A percentile compares a stretch with the other conserved stretches of the same genome.
Evolutionary conservation across 2,797 vertebrate species (phyloP).

Genomic region (Salarias fasciatus): DNA sequence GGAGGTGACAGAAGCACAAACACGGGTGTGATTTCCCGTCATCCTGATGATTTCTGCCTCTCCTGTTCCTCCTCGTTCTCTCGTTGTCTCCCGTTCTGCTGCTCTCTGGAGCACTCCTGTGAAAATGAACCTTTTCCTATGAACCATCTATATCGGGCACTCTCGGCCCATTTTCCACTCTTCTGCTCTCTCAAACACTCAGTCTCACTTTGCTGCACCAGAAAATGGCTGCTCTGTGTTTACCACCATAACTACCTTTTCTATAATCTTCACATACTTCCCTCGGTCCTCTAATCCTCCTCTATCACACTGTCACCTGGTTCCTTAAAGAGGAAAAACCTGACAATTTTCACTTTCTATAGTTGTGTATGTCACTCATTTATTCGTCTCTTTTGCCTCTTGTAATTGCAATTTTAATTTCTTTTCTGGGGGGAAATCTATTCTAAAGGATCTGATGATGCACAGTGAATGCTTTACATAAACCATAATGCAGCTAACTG

Average conservation of each 20-base stretch:
- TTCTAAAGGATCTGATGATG: too few relatives aligned
- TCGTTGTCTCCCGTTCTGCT: conserved; percentile 25
- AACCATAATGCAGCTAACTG: too few relatives aligned
- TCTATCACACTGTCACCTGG: background rate
- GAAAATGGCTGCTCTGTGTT: conserved; percentile 52
- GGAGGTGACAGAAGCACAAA: conserved; percentile 6
- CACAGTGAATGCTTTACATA: too few relatives aligned
- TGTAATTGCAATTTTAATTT: too few relatives aligned
- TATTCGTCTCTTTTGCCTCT: too few relatives aligned
- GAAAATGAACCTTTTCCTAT: conserved; percentile 48
- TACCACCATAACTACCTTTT: conserved; percentile 15
- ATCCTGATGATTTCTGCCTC: conserved; percentile 10
- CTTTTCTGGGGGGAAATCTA: too few relatives aligned
- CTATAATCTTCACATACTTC: conserved; percentile 1
- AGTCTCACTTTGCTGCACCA: conserved; percentile 35
- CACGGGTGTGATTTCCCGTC: conserved; percentile 7
- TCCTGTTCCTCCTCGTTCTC: conserved; percentile 1
- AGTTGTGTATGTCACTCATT: background rate
- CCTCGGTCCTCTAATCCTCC: background rate
- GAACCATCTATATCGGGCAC: conserved; percentile 52
- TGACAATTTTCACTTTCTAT: background rate
- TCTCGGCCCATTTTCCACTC: conserved; percentile 55
- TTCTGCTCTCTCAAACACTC: conserved; percentile 12
- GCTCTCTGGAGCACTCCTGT: conserved; percentile 53
- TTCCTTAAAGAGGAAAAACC: background rate